Percentiles rank a stretch among this genome's conserved stretches.
These are phyloP conservation scores for Trachymyrmex septentrionalis DNA, from an alignment of 1,140 invertebrate species.

Conservation along the genomic window DNA sequence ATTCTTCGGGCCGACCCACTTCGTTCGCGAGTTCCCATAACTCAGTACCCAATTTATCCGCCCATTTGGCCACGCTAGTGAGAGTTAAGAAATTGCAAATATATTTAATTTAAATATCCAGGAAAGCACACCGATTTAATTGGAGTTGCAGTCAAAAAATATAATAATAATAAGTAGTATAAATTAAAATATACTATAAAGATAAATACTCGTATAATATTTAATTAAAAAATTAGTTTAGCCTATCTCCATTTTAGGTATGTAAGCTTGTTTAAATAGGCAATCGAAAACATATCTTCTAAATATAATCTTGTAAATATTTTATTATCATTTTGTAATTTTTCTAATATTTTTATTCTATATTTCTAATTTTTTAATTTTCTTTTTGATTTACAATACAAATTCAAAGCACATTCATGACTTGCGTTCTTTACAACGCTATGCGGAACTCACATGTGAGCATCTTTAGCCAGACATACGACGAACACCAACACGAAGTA, in stretches of 20 bases:
- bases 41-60: slow-evolving; percentile 88
- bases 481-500: slow-evolving; percentile 67
- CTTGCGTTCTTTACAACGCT: neutral
- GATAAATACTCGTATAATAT: neutral
- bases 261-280: neutral
- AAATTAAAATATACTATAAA: neutral
- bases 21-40: slow-evolving; percentile 88
- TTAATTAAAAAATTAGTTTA: neutral
- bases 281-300: neutral
- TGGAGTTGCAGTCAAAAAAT: neutral
- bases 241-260: neutral
- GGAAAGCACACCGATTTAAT: neutral
- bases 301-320: neutral
- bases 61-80: slow-evolving; percentile 88
- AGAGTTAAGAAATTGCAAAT: slow-evolving; percentile 44
- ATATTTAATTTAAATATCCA: slow-evolving; percentile 6
- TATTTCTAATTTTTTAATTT: neutral
- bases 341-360: neutral
- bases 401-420: neutral
- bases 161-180: neutral
- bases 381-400: neutral
- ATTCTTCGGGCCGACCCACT: slow-evolving; percentile 88
- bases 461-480: slow-evolving; percentile 74
- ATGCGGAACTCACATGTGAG: slow-evolving; percentile 76
- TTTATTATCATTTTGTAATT: neutral